Percentiles rank a stretch among this genome's conserved stretches.
phyloP scores from a whole-genome alignment of 2,113 vertebrate genomes.

The Poeciliopsis occidentalis region DNA sequence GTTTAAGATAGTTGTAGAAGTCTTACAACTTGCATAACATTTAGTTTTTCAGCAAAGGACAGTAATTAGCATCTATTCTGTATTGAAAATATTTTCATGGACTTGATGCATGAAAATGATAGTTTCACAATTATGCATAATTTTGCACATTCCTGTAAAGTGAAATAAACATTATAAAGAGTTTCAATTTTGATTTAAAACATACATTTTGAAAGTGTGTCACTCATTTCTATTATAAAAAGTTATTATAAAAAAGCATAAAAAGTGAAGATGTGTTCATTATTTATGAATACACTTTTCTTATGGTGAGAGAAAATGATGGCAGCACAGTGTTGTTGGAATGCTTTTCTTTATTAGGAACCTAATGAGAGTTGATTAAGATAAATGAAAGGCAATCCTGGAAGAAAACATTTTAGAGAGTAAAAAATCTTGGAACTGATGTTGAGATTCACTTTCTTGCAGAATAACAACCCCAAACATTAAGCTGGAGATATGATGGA shows the following conservation, averaged over 20 bases:
- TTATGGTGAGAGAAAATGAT: not conserved
- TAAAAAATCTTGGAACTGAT: not conserved
- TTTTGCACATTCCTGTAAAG: not conserved
- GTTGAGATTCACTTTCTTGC: not conserved
- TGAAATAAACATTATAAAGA: slow-evolving; percentile 10
- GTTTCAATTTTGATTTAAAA: not conserved
- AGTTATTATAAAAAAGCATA: too few species aligned
- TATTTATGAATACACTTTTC: not conserved
- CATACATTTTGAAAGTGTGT: not conserved
- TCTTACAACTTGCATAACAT: slow-evolving; percentile 4
- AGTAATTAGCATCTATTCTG: not conserved
- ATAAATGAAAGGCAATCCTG: too few species aligned
- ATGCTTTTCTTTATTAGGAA: too few species aligned
- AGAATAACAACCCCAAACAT: not conserved
- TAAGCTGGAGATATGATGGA: not conserved
- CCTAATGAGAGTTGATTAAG: too few species aligned
- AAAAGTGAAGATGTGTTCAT: not conserved
- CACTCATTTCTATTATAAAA: not conserved
- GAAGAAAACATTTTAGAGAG: not conserved
- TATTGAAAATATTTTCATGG: not conserved
- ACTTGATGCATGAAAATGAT: not conserved
- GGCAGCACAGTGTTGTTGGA: not conserved
- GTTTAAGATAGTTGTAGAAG: not conserved
- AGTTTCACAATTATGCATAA: not conserved
- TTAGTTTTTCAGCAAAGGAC: not conserved